These are phyloP conservation scores for Catalaphyllia jardinei DNA, from an alignment of 64 coral and sea anemone species.

Conservation along the genomic window DNA sequence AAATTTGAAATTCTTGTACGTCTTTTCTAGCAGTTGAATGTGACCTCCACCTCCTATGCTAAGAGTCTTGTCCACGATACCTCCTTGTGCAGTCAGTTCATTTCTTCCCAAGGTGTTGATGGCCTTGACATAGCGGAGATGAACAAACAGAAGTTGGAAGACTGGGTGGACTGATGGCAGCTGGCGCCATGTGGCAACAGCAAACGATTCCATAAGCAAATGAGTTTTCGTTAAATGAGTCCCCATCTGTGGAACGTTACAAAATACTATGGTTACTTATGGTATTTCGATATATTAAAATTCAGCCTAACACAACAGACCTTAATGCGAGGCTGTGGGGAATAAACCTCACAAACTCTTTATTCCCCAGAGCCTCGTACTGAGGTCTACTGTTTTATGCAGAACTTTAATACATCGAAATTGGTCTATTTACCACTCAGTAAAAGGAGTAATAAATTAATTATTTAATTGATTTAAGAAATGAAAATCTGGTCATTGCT, in stretches of 20 bases:
- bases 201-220: constrained; percentile 81
- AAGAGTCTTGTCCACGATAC: constrained; percentile 63
- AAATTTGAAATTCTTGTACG: constrained; percentile 83
- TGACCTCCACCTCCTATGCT: constrained; percentile 87
- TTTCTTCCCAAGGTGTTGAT: constrained; percentile 78
- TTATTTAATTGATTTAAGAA: too few relatives aligned
- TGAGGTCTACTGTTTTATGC: too few relatives aligned
- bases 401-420: too few relatives aligned
- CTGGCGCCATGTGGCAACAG: constrained; percentile 81
- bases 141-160: constrained; percentile 83
- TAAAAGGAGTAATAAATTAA: too few relatives aligned
- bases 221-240: constrained; percentile 77
- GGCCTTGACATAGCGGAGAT: constrained; percentile 81
- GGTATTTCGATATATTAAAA: neutral
- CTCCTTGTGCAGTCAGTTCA: constrained; percentile 63
- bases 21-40: constrained; percentile 76
- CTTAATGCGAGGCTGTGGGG: too few relatives aligned
- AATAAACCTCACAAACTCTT: too few relatives aligned
- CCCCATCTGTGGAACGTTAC: constrained; percentile 52
- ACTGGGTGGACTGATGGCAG: constrained; percentile 92
- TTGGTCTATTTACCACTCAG: too few relatives aligned
- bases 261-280: neutral
- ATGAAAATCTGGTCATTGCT: too few relatives aligned
- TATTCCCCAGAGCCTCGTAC: too few relatives aligned
- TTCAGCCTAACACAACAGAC: too few relatives aligned